Evolutionary conservation across 2,113 vertebrate species (phyloP).

Genomic region (Cyanoramphus novaezelandiae): DNA sequence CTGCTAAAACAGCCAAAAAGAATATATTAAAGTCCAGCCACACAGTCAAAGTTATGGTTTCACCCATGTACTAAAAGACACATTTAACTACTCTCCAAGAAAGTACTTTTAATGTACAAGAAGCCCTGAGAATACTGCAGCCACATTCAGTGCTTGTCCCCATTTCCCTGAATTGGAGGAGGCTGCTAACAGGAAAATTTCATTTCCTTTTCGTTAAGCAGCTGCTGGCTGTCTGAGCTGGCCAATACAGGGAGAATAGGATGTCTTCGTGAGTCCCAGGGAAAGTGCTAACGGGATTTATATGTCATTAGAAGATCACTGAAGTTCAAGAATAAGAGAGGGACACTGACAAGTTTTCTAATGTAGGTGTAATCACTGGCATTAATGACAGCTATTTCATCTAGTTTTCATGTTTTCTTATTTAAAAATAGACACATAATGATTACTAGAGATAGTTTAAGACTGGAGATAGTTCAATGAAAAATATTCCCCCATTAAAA

Average conservation of each 20-base stretch:
- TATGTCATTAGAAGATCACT: neutral
- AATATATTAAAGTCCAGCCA: neutral
- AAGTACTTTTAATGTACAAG: neutral
- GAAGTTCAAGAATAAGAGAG: neutral
- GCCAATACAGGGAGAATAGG: neutral
- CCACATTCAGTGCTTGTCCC: neutral
- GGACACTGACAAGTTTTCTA: neutral
- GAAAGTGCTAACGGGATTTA: neutral
- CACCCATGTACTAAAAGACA: neutral
- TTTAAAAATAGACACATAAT: neutral
- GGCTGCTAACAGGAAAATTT: conserved; percentile 21
- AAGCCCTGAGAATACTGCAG: neutral
- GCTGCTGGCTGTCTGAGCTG: neutral
- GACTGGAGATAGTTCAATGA: neutral
- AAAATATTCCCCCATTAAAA: neutral
- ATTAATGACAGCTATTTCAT: neutral
- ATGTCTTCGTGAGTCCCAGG: neutral
- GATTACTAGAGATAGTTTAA: neutral
- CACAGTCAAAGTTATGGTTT: neutral
- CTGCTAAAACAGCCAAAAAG: neutral
- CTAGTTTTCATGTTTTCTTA: neutral
- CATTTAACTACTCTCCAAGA: neutral
- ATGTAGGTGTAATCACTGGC: neutral
- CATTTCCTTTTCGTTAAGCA: neutral
- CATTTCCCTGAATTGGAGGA: neutral